Evolutionary conservation across 2,113 vertebrate species (phyloP).

Genomic region (Siniperca knerii): DNA sequence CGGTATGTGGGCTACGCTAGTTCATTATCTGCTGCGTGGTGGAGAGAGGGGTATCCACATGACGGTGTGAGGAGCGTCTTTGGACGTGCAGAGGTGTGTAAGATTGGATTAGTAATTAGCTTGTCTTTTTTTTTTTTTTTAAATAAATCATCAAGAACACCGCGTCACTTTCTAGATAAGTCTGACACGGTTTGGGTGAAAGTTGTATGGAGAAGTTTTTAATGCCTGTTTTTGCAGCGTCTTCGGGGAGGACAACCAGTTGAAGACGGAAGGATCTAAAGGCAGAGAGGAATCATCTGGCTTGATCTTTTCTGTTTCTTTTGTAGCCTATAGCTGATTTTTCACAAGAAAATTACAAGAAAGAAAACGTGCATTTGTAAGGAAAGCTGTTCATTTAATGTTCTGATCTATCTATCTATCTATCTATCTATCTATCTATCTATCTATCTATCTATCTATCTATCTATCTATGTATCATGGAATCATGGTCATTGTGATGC

Average conservation of each 20-base stretch:
- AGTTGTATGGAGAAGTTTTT: slow-evolving; percentile 45
- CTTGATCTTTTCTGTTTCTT: background rate
- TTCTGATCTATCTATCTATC: background rate
- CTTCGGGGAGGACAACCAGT: slow-evolving; percentile 6
- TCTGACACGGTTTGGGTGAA: slow-evolving; percentile 4
- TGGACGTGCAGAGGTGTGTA: slow-evolving; percentile 47
- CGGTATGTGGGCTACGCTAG: slow-evolving; percentile 56
- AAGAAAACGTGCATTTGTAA: background rate
- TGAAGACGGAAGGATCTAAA: slow-evolving; percentile 25
- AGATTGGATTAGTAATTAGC: background rate
- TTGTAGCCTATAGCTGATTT: background rate
- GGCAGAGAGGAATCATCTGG: slow-evolving; percentile 48
- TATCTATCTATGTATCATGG: background rate
- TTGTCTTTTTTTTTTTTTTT: background rate
- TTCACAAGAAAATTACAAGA: background rate
- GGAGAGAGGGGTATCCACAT: slow-evolving; percentile 29
- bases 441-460: background rate
- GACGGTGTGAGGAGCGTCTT: slow-evolving; percentile 54
- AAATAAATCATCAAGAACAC: background rate
- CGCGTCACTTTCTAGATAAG: background rate
- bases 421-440: background rate
- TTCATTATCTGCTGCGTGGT: slow-evolving; percentile 42
- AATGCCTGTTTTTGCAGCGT: slow-evolving; percentile 33
- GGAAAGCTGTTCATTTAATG: too few relatives aligned
- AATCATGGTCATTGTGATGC: background rate